A percentile compares a stretch with the other conserved stretches of the same genome.
Evolutionary conservation across 2,888 invertebrate genomes (phyloP).

Genomic region (Hirtodrosophila duncani): DNA sequence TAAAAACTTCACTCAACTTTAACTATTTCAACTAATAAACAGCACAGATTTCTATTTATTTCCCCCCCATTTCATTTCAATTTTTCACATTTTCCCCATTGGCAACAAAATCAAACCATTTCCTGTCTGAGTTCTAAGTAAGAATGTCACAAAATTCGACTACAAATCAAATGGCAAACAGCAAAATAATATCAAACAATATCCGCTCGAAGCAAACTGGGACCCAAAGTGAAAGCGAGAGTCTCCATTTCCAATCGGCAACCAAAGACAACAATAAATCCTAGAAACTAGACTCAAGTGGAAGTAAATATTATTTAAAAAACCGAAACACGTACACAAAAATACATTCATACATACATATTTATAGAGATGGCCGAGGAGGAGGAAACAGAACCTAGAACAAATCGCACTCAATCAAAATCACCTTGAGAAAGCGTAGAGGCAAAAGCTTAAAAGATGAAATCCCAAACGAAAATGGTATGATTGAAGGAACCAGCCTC

Average conservation of each 20-base stretch:
- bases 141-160: conserved; percentile 30
- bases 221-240: conserved; percentile 48
- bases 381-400: conserved; percentile 63
- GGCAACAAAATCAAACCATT: conserved; percentile 44
- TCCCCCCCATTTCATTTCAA: conserved; percentile 27
- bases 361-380: too few relatives aligned
- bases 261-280: conserved; percentile 46
- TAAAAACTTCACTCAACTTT: too few relatives aligned
- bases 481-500: conserved; percentile 24
- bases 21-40: too few relatives aligned
- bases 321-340: conserved; percentile 69
- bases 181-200: conserved; percentile 62
- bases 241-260: conserved; percentile 40
- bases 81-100: conserved; percentile 27
- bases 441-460: conserved; percentile 52
- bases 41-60: background rate
- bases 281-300: conserved; percentile 42
- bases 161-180: conserved; percentile 51
- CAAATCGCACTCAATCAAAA: conserved; percentile 71
- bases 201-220: conserved; percentile 49
- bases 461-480: conserved; percentile 27
- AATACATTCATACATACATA: too few relatives aligned
- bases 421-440: conserved; percentile 43
- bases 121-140: conserved; percentile 39
- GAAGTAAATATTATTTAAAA: conserved; percentile 69